Evolutionary conservation across 2,113 vertebrate species (phyloP).

Genomic region (Dicerorhinus sumatrensis): DNA sequence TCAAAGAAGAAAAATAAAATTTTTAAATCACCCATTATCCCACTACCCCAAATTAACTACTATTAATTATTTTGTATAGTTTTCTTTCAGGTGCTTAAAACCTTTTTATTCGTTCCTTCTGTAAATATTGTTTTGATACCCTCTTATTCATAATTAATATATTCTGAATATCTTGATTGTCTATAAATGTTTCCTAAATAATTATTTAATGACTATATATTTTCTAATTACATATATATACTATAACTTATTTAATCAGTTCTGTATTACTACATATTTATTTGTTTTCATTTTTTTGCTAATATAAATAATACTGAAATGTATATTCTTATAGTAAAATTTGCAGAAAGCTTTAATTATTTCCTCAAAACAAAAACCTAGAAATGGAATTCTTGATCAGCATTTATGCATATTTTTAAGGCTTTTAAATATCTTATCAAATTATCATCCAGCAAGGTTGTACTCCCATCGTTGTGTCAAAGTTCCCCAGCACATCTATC

Average conservation of each 20-base stretch:
- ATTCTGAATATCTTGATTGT: constrained; percentile 33
- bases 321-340: neutral
- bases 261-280: neutral
- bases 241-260: neutral
- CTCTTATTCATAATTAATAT: neutral
- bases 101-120: neutral
- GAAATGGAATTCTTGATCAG: neutral
- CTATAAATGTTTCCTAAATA: neutral
- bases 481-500: neutral
- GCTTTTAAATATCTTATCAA: neutral
- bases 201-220: neutral
- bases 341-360: neutral
- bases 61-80: neutral
- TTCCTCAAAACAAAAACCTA: neutral
- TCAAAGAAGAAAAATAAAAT: neutral
- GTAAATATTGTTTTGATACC: constrained; percentile 23
- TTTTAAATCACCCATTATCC: neutral
- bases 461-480: neutral
- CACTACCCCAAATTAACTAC: neutral
- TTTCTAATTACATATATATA: neutral
- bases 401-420: neutral
- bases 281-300: neutral
- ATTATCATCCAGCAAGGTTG: neutral
- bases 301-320: neutral
- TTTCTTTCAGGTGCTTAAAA: neutral